A percentile compares a stretch with the other conserved stretches of the same genome.
phyloP scores from a whole-genome alignment of 2,797 vertebrate species.

The Oceanodroma leucorhoa region DNA sequence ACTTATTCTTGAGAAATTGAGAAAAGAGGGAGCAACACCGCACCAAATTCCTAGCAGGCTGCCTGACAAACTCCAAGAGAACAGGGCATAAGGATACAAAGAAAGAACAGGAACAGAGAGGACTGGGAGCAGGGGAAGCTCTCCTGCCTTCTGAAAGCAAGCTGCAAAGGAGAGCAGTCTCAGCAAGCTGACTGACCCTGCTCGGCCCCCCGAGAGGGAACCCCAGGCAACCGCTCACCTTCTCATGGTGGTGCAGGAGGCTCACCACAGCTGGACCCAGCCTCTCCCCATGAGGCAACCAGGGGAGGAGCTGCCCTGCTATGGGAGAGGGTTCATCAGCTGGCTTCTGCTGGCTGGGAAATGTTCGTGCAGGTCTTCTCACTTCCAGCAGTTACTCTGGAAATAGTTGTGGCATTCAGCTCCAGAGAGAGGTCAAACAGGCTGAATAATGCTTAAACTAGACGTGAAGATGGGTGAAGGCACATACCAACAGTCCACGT shows the following conservation, averaged over 20 bases:
- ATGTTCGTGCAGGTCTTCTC: fast-evolving
- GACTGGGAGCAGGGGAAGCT: background rate
- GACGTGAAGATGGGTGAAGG: background rate
- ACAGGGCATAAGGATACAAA: fast-evolving
- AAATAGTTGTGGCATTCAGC: background rate
- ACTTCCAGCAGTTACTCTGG: background rate
- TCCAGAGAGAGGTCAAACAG: no score
- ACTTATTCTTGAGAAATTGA: background rate
- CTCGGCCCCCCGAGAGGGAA: background rate
- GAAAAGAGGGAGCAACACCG: background rate
- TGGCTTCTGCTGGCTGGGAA: background rate
- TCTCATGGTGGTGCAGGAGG: fast-evolving
- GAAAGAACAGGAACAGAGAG: background rate
- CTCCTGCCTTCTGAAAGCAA: background rate
- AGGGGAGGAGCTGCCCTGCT: background rate
- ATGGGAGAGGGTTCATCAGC: no score
- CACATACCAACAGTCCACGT: fast-evolving
- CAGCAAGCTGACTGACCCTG: no score
- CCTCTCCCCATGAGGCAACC: no score
- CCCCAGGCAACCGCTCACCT: background rate
- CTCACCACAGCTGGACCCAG: background rate
- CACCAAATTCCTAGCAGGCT: background rate
- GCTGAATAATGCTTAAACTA: background rate
- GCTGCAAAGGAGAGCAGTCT: background rate
- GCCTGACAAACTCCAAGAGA: background rate